Evolutionary conservation across 2,888 invertebrate genomes (phyloP), one percentile per base, ranked within the genome.

Genomic region (Zygogramma bicolorata): DNA sequence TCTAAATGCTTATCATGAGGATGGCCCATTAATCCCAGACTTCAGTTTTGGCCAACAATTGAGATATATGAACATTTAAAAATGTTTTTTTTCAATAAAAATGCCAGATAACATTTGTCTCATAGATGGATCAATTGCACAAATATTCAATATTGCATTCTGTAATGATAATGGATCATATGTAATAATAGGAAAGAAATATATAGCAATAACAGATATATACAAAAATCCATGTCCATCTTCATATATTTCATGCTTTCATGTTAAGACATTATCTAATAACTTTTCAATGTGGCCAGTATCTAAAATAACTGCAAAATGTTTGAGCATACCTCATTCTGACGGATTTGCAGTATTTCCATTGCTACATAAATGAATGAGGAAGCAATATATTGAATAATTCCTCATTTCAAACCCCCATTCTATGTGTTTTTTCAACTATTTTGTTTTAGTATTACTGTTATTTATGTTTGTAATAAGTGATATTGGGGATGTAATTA

Each of bases 141-240:
- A 29, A 59, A 59, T 59, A 59, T 59, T 59, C 29, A 59, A 59
- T 59, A 59, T 59, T 59, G 59, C 5, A 59, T 59, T 59, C 59
- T 59, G 59, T 18, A 59, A 59, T 13, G 27, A 59, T 59, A 25
- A 59, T 59, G 59, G 18, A 59, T 59, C 59, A 59, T 59, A 59
- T 59, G 59, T 59, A n/a, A 59, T 59, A 59, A 25, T 59, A 59
- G 59, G 59, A 29, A 59, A 59, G 25, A 59, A 2, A 59, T 59
- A 59, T 59, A 59, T 59, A 4, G 27, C 59, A 59, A 15, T 15
- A 13, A 59, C 59, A 27, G 59, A 59, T 59, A 27, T 59, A 59
- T 59, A 59, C 8, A 59, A 25, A 59, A 27, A 59, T 1, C 59
- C 59, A 59, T 59, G 59, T 29, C 59, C 29, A 59, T 59, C 59